phyloP scores from a whole-genome alignment of 2,113 vertebrate species.

The Leptocoma aspasia region DNA sequence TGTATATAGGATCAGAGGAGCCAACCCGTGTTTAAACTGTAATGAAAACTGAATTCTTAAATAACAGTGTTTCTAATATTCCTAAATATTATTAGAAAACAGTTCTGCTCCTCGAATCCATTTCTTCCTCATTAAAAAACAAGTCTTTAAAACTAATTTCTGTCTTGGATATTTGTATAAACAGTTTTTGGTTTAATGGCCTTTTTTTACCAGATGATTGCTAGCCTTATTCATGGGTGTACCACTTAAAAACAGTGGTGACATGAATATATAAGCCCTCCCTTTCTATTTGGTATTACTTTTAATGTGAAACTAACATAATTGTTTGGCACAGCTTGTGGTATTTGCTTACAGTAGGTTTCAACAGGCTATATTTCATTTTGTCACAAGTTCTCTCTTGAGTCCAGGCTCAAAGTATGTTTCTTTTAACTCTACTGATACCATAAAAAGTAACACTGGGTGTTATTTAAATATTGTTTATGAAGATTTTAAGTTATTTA shows the following conservation, averaged over 20 bases:
- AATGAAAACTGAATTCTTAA: not conserved
- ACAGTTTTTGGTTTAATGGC: not conserved
- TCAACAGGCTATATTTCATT: constrained; percentile 49
- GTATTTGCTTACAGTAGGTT: constrained; percentile 60
- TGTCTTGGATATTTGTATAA: not conserved
- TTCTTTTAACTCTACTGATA: constrained; percentile 40
- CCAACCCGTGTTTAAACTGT: not conserved
- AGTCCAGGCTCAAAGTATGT: not conserved
- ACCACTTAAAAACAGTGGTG: not conserved
- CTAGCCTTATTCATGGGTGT: not conserved
- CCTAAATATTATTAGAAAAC: not conserved
- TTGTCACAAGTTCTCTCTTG: constrained; percentile 25
- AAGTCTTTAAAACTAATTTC: not conserved
- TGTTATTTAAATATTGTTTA: not conserved
- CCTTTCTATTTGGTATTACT: not conserved
- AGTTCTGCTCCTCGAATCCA: not conserved
- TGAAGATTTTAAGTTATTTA: not conserved
- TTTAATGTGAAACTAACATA: constrained; percentile 20
- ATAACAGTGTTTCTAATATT: not conserved
- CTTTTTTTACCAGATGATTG: not conserved
- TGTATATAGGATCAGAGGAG: not conserved
- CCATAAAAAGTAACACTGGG: not conserved
- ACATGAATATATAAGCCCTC: not conserved
- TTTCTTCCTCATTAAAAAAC: not conserved
- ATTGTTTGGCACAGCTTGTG: constrained; percentile 41